Percentiles rank a stretch among this genome's conserved stretches.
Conservation (phyloP, 2,113 vertebrate species). For the Platycercus adscitus region DNA sequence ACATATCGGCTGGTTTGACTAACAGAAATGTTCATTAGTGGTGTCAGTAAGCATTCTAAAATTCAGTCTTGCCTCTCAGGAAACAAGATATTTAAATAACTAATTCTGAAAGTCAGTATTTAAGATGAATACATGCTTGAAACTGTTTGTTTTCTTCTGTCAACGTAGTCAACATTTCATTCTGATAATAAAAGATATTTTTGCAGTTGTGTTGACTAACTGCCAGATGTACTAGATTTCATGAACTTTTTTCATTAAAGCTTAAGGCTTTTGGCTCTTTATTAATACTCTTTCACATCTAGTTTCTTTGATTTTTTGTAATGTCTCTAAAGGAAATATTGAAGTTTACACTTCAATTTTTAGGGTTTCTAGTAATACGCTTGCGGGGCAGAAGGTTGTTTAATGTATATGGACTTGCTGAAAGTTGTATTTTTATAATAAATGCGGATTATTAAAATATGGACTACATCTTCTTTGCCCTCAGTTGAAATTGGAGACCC, state of each 20-base stretch:
- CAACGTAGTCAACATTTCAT: constrained; percentile 25
- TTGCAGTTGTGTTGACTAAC: constrained; percentile 40
- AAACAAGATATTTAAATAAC: background rate
- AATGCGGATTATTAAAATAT: constrained; percentile 63
- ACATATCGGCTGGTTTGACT: background rate
- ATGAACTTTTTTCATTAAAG: constrained; percentile 6
- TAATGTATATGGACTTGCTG: constrained; percentile 66
- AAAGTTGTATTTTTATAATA: constrained; percentile 76
- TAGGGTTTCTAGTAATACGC: constrained; percentile 50
- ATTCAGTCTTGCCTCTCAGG: background rate
- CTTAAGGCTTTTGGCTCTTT: constrained; percentile 1
- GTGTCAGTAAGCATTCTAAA: constrained; percentile 20
- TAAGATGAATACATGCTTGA: background rate
- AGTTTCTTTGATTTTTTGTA: background rate
- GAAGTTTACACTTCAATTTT: constrained; percentile 12
- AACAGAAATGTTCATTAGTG: background rate
- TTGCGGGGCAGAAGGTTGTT: constrained; percentile 64
- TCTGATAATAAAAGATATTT: constrained; percentile 35
- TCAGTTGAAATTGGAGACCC: constrained; percentile 71
- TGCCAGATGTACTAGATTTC: constrained; percentile 17
- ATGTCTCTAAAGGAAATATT: background rate
- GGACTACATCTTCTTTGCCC: constrained; percentile 75
- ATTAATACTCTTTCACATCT: background rate
- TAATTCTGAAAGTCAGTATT: constrained; percentile 1
- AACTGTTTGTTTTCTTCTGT: constrained; percentile 8